Base-by-base conservation (phyloP, 2,113 vertebrate species). In the Crotalus viridis region DNA sequence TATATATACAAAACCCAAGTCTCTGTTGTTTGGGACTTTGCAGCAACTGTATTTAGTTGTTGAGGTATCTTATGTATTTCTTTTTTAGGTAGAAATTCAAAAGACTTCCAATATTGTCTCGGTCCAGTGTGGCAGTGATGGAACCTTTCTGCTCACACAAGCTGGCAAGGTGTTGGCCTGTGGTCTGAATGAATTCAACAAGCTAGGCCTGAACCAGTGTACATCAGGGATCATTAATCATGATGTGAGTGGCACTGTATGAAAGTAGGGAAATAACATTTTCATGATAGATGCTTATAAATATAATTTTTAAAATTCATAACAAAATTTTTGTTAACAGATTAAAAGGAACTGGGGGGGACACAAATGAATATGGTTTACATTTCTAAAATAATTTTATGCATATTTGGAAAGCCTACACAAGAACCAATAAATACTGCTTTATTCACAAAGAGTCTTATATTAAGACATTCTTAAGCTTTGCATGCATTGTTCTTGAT, bases 101-200 rank as follows among this genome's bases (percentile, higher is more conserved):
- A 98, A 98, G 96, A 98, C 98, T 0, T 98, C 99, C 91, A 97
- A 96, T 94, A 99, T 99, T 92, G 97, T 98, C n/a, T 98, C 98
- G 0, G 99, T 99, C 94, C 98, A 98, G 17, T 99, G 99, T 95
- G 98, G 99, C 94, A 98, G 98, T 55, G 99, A 99, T 95, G 98
- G 99, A 55, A 99, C 99, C 74, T 99, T 99, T 96, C 98, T 99
- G 92, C 97, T 99, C 94, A 99, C 99, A 1, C 98, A 99, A 94
- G 98, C 98, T 15, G 99, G 99, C 90, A 99, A 99, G 97, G 99
- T 99, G 74, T 96, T 99, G 92, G 99, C 99, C 4, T 99, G 99
- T 96, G 99, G 99, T 94, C 99, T 98, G 97, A 99, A 99, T 17
- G 99, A 99, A 88, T 98, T 98, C 96, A 99, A 99, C 97, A 99